These are phyloP conservation scores for Alligator sinensis DNA, from an alignment of 2,113 vertebrate species.

Conservation along the genomic window DNA sequence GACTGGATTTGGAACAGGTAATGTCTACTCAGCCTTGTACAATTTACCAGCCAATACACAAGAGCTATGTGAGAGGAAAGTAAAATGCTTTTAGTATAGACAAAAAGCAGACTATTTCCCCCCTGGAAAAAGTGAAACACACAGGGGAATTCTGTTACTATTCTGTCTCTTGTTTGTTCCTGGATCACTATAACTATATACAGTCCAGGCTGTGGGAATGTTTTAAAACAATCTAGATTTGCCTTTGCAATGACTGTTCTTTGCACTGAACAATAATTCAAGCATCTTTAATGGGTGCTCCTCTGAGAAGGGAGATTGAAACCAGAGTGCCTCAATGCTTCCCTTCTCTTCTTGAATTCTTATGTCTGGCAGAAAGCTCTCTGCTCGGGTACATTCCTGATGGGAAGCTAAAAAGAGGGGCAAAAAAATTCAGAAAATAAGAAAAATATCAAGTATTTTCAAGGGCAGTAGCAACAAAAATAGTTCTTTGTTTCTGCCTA, in stretches of 20 bases:
- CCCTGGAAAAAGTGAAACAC: background rate
- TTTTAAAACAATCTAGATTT: background rate
- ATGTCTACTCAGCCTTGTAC: background rate
- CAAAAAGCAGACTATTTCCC: background rate
- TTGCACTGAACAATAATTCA: background rate
- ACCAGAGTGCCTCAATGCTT: accelerated
- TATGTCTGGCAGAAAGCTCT: background rate
- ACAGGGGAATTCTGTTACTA: background rate
- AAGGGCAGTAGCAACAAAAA: background rate
- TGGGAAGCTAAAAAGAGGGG: background rate
- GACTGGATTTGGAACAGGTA: background rate
- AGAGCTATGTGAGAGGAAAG: background rate
- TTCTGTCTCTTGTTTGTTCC: background rate
- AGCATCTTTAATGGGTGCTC: background rate
- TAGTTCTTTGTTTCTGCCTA: background rate
- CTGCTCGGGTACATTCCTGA: background rate
- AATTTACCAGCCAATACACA: background rate
- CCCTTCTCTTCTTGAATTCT: background rate
- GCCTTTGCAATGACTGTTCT: background rate
- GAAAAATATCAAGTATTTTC: background rate
- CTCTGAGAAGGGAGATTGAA: background rate
- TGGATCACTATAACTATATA: background rate
- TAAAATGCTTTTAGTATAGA: background rate
- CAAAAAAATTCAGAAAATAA: background rate
- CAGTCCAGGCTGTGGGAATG: background rate